phyloP scores from a whole-genome alignment of 2,888 invertebrate species.

The Prosopocoilus inquinatus region DNA sequence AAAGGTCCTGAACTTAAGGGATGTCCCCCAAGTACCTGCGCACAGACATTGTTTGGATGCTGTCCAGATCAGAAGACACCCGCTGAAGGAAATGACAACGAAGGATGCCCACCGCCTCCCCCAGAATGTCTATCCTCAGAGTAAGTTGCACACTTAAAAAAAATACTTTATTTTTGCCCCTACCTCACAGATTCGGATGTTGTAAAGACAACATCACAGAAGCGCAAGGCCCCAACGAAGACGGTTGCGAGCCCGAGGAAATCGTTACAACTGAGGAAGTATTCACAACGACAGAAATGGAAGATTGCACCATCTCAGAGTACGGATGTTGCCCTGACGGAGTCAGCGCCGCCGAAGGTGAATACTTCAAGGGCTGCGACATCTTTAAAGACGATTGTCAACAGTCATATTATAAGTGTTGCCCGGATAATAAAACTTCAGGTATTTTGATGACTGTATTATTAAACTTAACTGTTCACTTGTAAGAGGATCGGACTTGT shows the following conservation, averaged over 20 bases:
- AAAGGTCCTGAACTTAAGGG: constrained; percentile 67
- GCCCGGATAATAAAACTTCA: constrained; percentile 65
- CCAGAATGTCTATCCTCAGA: constrained; percentile 59
- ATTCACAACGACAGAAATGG: constrained; percentile 37
- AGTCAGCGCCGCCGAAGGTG: constrained; percentile 60
- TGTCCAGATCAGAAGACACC: constrained; percentile 76
- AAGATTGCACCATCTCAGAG: constrained; percentile 55
- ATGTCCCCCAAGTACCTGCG: constrained; percentile 73
- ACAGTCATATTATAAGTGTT: constrained; percentile 67
- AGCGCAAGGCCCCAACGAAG: constrained; percentile 52
- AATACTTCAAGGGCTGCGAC: constrained; percentile 59
- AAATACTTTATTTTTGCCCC: constrained; percentile 27
- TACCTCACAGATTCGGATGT: constrained; percentile 68
- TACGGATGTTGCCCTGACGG: constrained; percentile 80
- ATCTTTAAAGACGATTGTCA: constrained; percentile 52
- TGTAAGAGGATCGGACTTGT: too few relatives aligned
- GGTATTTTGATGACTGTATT: constrained; percentile 51
- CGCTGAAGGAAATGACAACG: constrained; percentile 77
- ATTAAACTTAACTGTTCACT: too few relatives aligned
- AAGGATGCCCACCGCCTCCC: constrained; percentile 74
- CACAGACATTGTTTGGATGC: constrained; percentile 81
- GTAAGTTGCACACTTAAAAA: constrained; percentile 44
- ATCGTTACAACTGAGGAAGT: neutral
- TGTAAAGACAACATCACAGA: constrained; percentile 75
- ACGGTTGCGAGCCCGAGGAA: constrained; percentile 44